Conservation (phyloP, 2,888 invertebrate species). For the Drosophila testacea region DNA sequence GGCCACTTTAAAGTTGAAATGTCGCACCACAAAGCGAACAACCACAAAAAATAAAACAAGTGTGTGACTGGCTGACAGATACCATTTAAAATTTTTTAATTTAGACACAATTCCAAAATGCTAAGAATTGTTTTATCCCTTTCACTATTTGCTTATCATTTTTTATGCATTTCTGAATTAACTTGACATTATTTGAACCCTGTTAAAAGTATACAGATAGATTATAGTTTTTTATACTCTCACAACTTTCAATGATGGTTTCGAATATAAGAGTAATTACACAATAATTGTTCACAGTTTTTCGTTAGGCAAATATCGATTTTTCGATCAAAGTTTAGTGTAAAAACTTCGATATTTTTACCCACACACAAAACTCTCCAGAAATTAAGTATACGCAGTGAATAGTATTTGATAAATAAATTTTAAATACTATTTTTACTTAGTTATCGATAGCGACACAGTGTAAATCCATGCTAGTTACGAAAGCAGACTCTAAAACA, state of each 20-base stretch:
- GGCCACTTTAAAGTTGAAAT: constrained; percentile 56
- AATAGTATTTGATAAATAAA: too few relatives aligned
- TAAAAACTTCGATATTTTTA: too few relatives aligned
- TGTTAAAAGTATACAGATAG: too few relatives aligned
- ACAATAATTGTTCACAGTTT: too few relatives aligned
- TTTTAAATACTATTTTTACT: too few relatives aligned
- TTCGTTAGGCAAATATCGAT: too few relatives aligned
- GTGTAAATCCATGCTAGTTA: not conserved
- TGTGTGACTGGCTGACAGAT: not conserved
- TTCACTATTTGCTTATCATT: not conserved
- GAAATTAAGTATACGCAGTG: too few relatives aligned
- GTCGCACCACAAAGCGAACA: constrained; percentile 2
- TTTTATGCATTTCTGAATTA: not conserved
- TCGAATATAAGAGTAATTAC: too few relatives aligned
- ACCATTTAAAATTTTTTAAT: not conserved
- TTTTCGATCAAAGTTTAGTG: not conserved
- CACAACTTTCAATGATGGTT: not conserved
- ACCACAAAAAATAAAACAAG: not conserved
- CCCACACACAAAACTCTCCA: too few relatives aligned
- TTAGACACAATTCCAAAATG: not conserved
- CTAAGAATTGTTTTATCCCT: not conserved
- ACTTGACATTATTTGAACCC: too few relatives aligned
- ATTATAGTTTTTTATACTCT: too few relatives aligned
- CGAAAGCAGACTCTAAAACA: not conserved
- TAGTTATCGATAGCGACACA: not conserved